phyloP scores from a whole-genome alignment of 2,888 invertebrate species.

The Lumbricus terrestris region DNA sequence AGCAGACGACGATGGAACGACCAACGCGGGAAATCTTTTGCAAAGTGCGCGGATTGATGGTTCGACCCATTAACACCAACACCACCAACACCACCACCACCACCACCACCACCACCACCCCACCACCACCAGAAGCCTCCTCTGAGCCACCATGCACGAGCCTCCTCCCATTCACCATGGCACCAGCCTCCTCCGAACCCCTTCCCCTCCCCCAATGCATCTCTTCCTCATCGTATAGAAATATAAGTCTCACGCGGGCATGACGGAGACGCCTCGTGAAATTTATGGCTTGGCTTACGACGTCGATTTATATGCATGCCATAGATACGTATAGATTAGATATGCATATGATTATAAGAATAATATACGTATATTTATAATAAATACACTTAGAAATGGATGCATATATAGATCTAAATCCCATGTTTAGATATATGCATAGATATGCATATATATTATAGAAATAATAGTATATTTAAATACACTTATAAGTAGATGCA shows the following conservation, averaged over 20 bases:
- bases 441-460: too few species aligned
- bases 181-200: neutral
- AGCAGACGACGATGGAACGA: neutral
- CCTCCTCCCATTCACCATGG: too few species aligned
- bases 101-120: too few species aligned
- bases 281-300: neutral
- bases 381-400: too few species aligned
- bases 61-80: neutral
- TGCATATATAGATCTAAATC: too few species aligned
- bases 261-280: neutral
- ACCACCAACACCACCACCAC: neutral
- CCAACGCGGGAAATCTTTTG: conserved; percentile 3
- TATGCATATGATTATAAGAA: too few species aligned
- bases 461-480: neutral
- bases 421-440: too few species aligned
- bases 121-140: too few species aligned
- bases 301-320: neutral
- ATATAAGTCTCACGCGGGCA: neutral
- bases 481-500: neutral
- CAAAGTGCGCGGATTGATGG: neutral
- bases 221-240: neutral
- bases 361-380: too few species aligned
- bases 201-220: neutral
- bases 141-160: too few species aligned
- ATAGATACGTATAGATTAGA: neutral